A percentile compares a stretch with the other conserved stretches of the same genome.
These are phyloP conservation scores for Eremobia ochroleuca DNA, from an alignment of 2,888 invertebrate genomes.

Conservation along the genomic window DNA sequence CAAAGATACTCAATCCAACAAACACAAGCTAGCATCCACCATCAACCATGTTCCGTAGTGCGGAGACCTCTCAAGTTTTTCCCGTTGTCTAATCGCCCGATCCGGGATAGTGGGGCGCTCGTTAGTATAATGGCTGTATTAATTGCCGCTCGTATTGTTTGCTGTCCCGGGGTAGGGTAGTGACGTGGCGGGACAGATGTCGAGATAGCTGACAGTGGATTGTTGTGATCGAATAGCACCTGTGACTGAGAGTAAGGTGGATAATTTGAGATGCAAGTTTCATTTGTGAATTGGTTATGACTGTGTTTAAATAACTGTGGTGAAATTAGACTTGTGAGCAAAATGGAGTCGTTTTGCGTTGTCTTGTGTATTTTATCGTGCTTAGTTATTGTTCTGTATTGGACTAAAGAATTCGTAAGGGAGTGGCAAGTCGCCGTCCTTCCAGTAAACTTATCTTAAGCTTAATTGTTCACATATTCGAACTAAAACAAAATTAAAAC, in stretches of 20 bases:
- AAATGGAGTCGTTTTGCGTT: neutral
- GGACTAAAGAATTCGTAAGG: neutral
- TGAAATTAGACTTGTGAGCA: neutral
- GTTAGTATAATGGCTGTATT: slow-evolving; percentile 85
- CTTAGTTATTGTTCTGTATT: neutral
- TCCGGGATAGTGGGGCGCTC: slow-evolving; percentile 75
- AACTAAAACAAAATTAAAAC: neutral
- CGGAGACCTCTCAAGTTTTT: slow-evolving; percentile 72
- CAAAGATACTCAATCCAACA: slow-evolving; percentile 48
- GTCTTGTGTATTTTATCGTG: neutral
- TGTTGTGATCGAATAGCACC: slow-evolving; percentile 6
- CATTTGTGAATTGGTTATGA: neutral
- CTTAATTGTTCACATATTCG: neutral
- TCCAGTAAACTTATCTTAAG: neutral
- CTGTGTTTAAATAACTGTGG: neutral
- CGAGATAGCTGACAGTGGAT: slow-evolving; percentile 50
- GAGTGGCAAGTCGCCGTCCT: neutral
- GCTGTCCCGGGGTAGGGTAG: slow-evolving; percentile 69
- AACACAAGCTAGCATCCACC: slow-evolving; percentile 49
- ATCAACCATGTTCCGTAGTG: slow-evolving; percentile 35
- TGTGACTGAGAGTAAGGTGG: neutral
- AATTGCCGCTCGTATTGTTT: slow-evolving; percentile 82
- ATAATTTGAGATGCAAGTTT: neutral
- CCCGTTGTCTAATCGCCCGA: slow-evolving; percentile 77
- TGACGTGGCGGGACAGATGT: slow-evolving; percentile 36